Evolutionary conservation across 2,888 invertebrate genomes (phyloP), one percentile per base, ranked within the genome.

Genomic region (Eristalis pertinax): DNA sequence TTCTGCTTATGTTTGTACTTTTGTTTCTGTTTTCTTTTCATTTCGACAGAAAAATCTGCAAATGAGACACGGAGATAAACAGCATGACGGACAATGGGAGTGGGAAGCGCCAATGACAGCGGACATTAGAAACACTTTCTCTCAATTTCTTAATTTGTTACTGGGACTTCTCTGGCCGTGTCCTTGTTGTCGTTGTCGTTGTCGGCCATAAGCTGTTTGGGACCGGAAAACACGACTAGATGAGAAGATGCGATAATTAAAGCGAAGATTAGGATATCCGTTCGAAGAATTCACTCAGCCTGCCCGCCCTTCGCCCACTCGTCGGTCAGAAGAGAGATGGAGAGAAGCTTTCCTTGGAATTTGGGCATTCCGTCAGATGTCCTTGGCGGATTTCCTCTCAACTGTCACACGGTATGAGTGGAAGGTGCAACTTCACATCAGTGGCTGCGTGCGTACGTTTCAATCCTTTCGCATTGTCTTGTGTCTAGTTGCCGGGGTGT

Each of bases 221-320:
- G 19, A 50, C 24, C 60, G 19, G n/a, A 29, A 68, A 19, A 50
- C 19, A 67, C 24, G 24, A 73, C 62, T 56, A 65, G 79, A 79
- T 79, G 43, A 24, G 15, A 41, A 67, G 73, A 79, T 79, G 62
- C 67, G 73, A 79, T 73, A 79, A 73, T 67, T 79, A 73, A 72
- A 24, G 43, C 29, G 26, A 60, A 67, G 65, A 73, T 73, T 43
- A 73, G 50, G 79, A 79, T 62, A 79, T 73, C 79, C 72, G 32
- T 60, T 73, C 43, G 43, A 68, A 19, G 72, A 29, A 50, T 58
- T 60, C 75, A 58, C 58, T 19, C 43, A 19, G 50, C n/a, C 67
- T 26, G 26, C 26, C 26, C 26, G 26, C 26, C 26, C 26, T 1
- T 26, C 26, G 26, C 26, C 26, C 26, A 26, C 26, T 26, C 26